Evolutionary conservation across 2,888 invertebrate genomes (phyloP).

Genomic region (Atethmia centrago): DNA sequence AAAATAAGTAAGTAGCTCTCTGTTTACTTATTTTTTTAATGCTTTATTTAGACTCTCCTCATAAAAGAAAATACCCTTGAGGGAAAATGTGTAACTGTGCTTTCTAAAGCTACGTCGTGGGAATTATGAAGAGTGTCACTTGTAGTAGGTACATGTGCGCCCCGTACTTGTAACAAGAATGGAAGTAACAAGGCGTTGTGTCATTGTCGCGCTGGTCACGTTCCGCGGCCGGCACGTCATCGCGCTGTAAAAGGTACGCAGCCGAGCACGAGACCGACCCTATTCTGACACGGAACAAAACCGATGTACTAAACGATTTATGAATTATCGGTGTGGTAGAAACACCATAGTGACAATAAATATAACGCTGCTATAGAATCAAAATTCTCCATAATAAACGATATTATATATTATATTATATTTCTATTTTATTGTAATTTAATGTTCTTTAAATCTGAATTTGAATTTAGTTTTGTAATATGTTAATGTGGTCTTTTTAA

Average conservation of each 20-base stretch:
- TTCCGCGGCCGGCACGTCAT: constrained; percentile 67
- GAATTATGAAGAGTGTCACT: constrained; percentile 54
- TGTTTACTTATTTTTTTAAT: too few relatives aligned
- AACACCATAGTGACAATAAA: not conserved
- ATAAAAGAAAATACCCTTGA: constrained; percentile 10
- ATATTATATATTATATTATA: too few relatives aligned
- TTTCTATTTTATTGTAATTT: too few relatives aligned
- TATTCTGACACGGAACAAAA: constrained; percentile 70
- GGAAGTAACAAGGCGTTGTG: constrained; percentile 71
- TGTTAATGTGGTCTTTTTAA: too few relatives aligned
- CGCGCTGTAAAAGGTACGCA: constrained; percentile 83
- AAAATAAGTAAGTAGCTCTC: too few relatives aligned
- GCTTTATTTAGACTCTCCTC: too few relatives aligned
- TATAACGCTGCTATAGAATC: not conserved
- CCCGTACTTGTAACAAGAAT: constrained; percentile 70
- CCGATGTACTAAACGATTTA: not conserved
- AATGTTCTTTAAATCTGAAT: too few relatives aligned
- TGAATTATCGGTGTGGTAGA: not conserved
- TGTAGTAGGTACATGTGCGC: constrained; percentile 62
- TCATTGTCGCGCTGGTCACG: constrained; percentile 79
- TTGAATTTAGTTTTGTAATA: too few relatives aligned
- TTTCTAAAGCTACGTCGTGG: constrained; percentile 3
- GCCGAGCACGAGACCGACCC: constrained; percentile 75
- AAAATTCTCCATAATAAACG: not conserved
- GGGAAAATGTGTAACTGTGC: not conserved